phyloP scores from a whole-genome alignment of 2,888 invertebrate species.

The Drosophila gaucha region DNA sequence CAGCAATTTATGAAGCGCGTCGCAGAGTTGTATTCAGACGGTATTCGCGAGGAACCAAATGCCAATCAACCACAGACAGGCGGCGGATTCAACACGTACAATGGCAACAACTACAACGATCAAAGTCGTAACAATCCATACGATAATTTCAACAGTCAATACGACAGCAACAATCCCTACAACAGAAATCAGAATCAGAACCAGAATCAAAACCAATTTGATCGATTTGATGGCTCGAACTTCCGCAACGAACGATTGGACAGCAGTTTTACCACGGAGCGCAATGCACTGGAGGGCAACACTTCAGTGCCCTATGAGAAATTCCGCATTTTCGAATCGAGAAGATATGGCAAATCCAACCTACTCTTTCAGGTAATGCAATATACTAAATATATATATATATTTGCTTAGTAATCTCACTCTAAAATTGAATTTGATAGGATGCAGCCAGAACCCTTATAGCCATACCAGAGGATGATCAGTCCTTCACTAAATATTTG shows the following conservation, averaged over 20 bases:
- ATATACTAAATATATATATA: neutral
- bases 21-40: slow-evolving; percentile 86
- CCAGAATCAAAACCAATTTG: slow-evolving; percentile 58
- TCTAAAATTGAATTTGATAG: slow-evolving; percentile 84
- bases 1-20: slow-evolving; percentile 89
- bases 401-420: neutral
- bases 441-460: slow-evolving; percentile 90
- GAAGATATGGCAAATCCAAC: slow-evolving; percentile 89
- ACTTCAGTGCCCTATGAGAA: slow-evolving; percentile 85
- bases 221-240: slow-evolving; percentile 53
- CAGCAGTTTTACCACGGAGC: slow-evolving; percentile 79
- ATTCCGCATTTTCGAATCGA: slow-evolving; percentile 91
- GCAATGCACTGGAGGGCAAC: slow-evolving; percentile 67
- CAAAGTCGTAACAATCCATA: slow-evolving; percentile 52
- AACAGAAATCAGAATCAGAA: slow-evolving; percentile 48
- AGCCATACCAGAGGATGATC: slow-evolving; percentile 89
- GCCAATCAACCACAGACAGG: slow-evolving; percentile 51
- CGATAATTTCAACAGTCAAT: slow-evolving; percentile 50
- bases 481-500: slow-evolving; percentile 91
- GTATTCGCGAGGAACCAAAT: slow-evolving; percentile 59
- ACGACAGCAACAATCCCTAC: slow-evolving; percentile 44
- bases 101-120: slow-evolving; percentile 62
- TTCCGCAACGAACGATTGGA: slow-evolving; percentile 80
- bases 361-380: slow-evolving; percentile 92
- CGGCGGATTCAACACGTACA: slow-evolving; percentile 44